phyloP scores from a whole-genome alignment of 2,888 invertebrate species.

The Drosophila barbarae region DNA sequence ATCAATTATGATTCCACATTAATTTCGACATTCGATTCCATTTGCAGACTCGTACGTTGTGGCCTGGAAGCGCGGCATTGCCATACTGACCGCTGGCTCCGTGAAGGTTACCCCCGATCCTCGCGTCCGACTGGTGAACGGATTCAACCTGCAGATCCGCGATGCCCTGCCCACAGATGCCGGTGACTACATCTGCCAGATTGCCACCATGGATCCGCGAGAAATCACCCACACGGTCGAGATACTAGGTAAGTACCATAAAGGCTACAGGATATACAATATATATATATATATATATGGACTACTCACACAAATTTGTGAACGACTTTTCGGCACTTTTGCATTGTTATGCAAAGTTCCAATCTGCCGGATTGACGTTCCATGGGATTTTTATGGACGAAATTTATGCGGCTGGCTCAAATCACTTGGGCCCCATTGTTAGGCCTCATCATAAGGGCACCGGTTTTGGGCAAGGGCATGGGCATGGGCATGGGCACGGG shows the following conservation, averaged over 20 bases:
- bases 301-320: slow-evolving; percentile 20
- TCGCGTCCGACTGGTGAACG: slow-evolving; percentile 83
- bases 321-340: slow-evolving; percentile 37
- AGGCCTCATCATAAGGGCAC: slow-evolving; percentile 63
- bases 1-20: slow-evolving; percentile 42
- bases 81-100: slow-evolving; percentile 84
- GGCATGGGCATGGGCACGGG: slow-evolving; percentile 44
- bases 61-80: slow-evolving; percentile 85
- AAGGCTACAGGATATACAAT: not conserved
- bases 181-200: slow-evolving; percentile 85
- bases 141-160: slow-evolving; percentile 84
- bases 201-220: slow-evolving; percentile 83
- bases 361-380: slow-evolving; percentile 33
- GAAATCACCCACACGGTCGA: slow-evolving; percentile 85
- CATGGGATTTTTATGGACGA: slow-evolving; percentile 56
- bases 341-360: slow-evolving; percentile 69
- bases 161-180: slow-evolving; percentile 84
- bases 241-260: slow-evolving; percentile 82
- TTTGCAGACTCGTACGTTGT: slow-evolving; percentile 82
- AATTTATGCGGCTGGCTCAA: slow-evolving; percentile 67
- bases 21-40: slow-evolving; percentile 13
- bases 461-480: slow-evolving; percentile 39
- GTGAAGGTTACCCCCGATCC: slow-evolving; percentile 85
- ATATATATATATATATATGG: not conserved
- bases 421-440: slow-evolving; percentile 73